phyloP scores from a whole-genome alignment of 2,113 vertebrate genomes.

The Aegotheles bennettii region DNA sequence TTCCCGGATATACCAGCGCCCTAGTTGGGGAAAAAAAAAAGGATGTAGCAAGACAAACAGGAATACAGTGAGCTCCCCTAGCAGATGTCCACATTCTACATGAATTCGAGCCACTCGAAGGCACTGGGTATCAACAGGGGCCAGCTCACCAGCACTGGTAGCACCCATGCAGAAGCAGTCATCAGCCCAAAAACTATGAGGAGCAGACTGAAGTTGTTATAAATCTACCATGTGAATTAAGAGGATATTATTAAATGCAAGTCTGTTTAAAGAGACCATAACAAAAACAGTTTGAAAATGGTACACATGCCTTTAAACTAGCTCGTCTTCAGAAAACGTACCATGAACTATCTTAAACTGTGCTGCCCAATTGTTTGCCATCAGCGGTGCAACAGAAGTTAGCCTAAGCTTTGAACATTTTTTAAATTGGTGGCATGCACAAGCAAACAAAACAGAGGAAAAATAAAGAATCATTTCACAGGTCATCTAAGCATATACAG shows the following conservation, averaged over 20 bases:
- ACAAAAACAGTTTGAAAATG: background rate
- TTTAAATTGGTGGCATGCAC: background rate
- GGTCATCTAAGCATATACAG: background rate
- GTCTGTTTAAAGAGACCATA: background rate
- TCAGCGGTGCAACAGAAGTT: background rate
- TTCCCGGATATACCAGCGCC: conserved; percentile 87
- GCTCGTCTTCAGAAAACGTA: background rate
- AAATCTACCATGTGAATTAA: background rate
- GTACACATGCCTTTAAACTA: background rate
- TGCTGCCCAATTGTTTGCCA: background rate
- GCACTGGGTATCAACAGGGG: background rate
- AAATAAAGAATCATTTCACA: background rate
- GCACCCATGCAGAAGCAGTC: background rate
- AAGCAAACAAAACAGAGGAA: too few species aligned
- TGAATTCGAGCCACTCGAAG: background rate
- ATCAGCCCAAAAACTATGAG: background rate
- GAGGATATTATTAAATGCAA: background rate
- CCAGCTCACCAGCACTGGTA: rapidly evolving
- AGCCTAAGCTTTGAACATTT: background rate
- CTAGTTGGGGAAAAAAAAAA: conserved; percentile 53
- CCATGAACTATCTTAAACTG: background rate
- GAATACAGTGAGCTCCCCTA: background rate
- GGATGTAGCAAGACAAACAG: background rate
- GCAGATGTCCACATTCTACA: background rate
- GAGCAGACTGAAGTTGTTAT: background rate